Conservation (phyloP, 2,888 invertebrate species). For the Anthophora plumipes region DNA sequence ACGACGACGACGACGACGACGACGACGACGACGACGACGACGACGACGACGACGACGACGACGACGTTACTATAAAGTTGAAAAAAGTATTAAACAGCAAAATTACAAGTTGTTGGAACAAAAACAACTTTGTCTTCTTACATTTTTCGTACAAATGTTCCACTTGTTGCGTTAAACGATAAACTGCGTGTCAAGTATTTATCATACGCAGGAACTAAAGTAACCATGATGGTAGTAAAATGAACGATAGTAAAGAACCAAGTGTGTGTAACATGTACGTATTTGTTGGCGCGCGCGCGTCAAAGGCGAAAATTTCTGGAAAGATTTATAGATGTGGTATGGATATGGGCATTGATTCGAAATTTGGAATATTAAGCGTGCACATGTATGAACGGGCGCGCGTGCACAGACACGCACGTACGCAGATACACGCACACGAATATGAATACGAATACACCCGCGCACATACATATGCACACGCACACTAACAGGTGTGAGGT, state of each 20-base stretch:
- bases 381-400: constrained; percentile 27
- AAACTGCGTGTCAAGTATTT: constrained; percentile 54
- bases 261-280: constrained; percentile 57
- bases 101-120: constrained; percentile 30
- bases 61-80: constrained; percentile 2
- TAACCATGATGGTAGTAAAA: constrained; percentile 66
- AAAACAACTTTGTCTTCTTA: constrained; percentile 8
- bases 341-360: constrained; percentile 51
- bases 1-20: background rate
- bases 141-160: constrained; percentile 17
- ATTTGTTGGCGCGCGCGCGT: constrained; percentile 25
- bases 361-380: constrained; percentile 42
- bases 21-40: background rate
- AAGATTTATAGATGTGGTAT: constrained; percentile 19
- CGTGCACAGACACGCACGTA: constrained; percentile 45
- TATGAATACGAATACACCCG: background rate
- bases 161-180: constrained; percentile 39
- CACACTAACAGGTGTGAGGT: constrained; percentile 36
- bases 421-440: constrained; percentile 54
- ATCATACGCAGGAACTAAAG: constrained; percentile 63
- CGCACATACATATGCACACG: constrained; percentile 59
- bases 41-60: background rate
- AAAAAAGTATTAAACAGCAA: constrained; percentile 28
- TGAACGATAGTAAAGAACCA: constrained; percentile 63
- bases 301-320: constrained; percentile 22